A percentile compares a stretch with the other conserved stretches of the same genome.
Conservation (phyloP, 2,797 vertebrate genomes). For the Chaenodraco wilsoni region DNA sequence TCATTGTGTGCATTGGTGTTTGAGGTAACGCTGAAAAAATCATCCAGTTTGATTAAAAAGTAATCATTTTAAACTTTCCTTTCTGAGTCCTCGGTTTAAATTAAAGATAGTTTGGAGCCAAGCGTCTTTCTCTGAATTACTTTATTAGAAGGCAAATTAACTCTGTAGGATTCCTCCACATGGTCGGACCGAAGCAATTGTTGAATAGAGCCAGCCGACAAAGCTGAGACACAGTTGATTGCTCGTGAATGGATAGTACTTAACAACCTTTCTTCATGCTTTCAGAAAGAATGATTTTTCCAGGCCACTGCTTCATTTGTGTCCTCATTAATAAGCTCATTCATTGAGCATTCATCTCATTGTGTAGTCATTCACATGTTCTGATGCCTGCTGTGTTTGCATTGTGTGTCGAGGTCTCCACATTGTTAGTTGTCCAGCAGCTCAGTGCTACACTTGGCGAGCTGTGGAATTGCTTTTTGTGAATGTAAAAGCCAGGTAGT, state of each 20-base stretch:
- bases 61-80: conserved; percentile 6
- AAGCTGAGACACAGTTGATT: conserved; percentile 55
- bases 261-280: conserved; percentile 16
- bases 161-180: conserved; percentile 34
- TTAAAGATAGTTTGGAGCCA: conserved; percentile 31
- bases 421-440: conserved; percentile 44
- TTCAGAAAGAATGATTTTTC: conserved; percentile 21
- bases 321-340: conserved; percentile 27
- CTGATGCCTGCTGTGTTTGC: conserved; percentile 40
- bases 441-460: conserved; percentile 44
- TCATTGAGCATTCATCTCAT: conserved; percentile 22
- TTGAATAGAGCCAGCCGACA: conserved; percentile 40
- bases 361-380: conserved; percentile 18
- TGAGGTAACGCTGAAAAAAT: conserved; percentile 29
- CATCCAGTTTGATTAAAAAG: conserved; percentile 27
- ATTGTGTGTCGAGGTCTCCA: conserved; percentile 31
- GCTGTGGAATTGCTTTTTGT: conserved; percentile 66
- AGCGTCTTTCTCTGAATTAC: conserved; percentile 33
- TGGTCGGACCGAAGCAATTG: conserved; percentile 21
- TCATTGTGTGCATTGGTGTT: conserved; percentile 3
- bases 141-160: conserved; percentile 59
- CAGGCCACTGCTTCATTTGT: conserved; percentile 43
- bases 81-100: conserved; percentile 29
- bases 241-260: conserved; percentile 49
- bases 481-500: conserved; percentile 54